Evolutionary conservation across 2,888 invertebrate species (phyloP).

Genomic region (Limnephilus rhombicus): DNA sequence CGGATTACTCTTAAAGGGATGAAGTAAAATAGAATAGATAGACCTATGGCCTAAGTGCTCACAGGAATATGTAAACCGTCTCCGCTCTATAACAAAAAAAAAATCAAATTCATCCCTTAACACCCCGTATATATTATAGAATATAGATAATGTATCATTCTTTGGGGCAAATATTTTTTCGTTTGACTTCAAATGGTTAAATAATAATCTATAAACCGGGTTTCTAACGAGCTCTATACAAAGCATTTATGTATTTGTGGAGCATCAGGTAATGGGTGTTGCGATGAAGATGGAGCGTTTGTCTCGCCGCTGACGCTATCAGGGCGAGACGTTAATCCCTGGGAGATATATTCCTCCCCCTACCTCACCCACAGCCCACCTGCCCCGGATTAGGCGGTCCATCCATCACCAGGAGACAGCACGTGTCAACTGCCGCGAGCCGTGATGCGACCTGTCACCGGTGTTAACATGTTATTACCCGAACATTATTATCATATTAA

Average conservation of each 20-base stretch:
- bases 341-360: background rate
- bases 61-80: too few species aligned
- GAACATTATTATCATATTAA: too few species aligned
- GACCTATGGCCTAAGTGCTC: too few species aligned
- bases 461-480: background rate
- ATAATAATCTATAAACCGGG: background rate
- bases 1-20: too few species aligned
- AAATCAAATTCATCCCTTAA: too few species aligned
- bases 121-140: too few species aligned
- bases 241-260: background rate
- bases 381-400: background rate
- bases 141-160: too few species aligned
- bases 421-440: background rate
- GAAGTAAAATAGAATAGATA: too few species aligned
- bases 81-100: too few species aligned
- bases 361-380: background rate
- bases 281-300: background rate
- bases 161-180: too few species aligned
- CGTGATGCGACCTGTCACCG: background rate
- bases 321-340: background rate
- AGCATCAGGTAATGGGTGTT: background rate
- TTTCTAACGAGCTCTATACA: background rate
- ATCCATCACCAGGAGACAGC: background rate
- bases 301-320: background rate
- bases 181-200: too few species aligned